Evolutionary conservation across 1,140 invertebrate species (phyloP), one percentile per base, ranked within the genome.

Genomic region (Heterodera carotae): DNA sequence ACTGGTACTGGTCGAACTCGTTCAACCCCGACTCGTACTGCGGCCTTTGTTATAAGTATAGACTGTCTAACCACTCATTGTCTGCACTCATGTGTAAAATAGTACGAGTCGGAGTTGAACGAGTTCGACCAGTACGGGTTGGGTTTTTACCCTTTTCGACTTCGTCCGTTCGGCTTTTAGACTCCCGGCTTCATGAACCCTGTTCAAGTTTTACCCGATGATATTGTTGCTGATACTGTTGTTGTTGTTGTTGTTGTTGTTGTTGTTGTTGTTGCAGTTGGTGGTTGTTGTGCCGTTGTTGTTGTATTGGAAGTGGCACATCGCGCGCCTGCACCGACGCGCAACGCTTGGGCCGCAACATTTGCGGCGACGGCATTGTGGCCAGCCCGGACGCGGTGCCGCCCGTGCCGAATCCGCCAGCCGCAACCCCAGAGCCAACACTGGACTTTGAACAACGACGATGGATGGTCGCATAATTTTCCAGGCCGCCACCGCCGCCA

Each of bases 381-480:
- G 56, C 53, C 27, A 2, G 7, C 6, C 2, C 48, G 4, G 48
- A 15, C 12, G 48, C 12, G 48, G 12, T 18, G 48, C 12, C 12
- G 48, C 15, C 18, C 12, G 48, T 53, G 18, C 12, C 48, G 48
- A 18, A 15, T 8, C 31, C 39, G 64, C 64, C 36, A n/a, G 29
- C 48, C 27, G 69, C 31, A 22, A 70, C 27, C 27, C 22, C 69
- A 29, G 71, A 74, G 25, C 56, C 25, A 29, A 74, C 64, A 34
- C 71, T 74, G 25, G 71, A 62, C 27, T 74, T 74, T 62, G 71
- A 74, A 34, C 48, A 74, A 0, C 71, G 53, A 29, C 71, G 59
- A 29, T 64, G 18, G 39, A 74, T 74, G 59, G 71, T 74, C 33
- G 71, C 71, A 25, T 74, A 74, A 34, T 53, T 74, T 60, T 74